phyloP scores from a whole-genome alignment of 2,888 invertebrate genomes.

The Drosophila diplacantha region DNA sequence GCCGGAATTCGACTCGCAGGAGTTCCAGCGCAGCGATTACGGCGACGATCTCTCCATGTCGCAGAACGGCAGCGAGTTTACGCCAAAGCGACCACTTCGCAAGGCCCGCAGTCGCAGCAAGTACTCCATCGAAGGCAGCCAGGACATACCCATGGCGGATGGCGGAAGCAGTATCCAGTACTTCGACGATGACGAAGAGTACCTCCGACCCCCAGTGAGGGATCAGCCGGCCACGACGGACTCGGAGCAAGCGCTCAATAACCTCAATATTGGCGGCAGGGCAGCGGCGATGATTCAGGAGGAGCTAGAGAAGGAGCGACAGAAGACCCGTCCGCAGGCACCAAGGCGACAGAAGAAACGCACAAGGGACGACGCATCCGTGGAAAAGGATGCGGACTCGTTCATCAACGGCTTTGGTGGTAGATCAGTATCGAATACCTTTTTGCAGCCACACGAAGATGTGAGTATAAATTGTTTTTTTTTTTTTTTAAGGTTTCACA shows the following conservation, averaged over 20 bases:
- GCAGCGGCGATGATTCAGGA: constrained; percentile 39
- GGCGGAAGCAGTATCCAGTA: constrained; percentile 74
- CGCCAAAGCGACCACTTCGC: constrained; percentile 80
- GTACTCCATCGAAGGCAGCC: constrained; percentile 77
- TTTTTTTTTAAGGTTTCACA: not conserved
- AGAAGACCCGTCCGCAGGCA: constrained; percentile 73
- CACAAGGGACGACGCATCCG: constrained; percentile 67
- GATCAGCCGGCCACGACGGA: constrained; percentile 56
- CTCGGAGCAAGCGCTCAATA: constrained; percentile 55
- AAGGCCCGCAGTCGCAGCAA: constrained; percentile 77
- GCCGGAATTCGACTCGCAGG: constrained; percentile 72
- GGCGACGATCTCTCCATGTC: constrained; percentile 76
- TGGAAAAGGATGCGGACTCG: constrained; percentile 77
- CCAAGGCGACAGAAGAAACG: constrained; percentile 77
- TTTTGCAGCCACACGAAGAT: constrained; percentile 77
- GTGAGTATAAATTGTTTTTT: constrained; percentile 55
- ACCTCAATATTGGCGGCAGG: constrained; percentile 52
- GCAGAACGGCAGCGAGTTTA: constrained; percentile 75
- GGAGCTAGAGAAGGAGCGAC: constrained; percentile 40
- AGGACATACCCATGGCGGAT: constrained; percentile 75
- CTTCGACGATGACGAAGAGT: constrained; percentile 78
- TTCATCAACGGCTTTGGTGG: constrained; percentile 77
- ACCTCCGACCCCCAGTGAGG: constrained; percentile 65
- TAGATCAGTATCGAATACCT: constrained; percentile 77
- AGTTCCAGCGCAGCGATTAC: constrained; percentile 72